A percentile compares a stretch with the other conserved stretches of the same genome.
Evolutionary conservation across 2,797 vertebrate species (phyloP).

Genomic region (Pagetopsis macropterus): DNA sequence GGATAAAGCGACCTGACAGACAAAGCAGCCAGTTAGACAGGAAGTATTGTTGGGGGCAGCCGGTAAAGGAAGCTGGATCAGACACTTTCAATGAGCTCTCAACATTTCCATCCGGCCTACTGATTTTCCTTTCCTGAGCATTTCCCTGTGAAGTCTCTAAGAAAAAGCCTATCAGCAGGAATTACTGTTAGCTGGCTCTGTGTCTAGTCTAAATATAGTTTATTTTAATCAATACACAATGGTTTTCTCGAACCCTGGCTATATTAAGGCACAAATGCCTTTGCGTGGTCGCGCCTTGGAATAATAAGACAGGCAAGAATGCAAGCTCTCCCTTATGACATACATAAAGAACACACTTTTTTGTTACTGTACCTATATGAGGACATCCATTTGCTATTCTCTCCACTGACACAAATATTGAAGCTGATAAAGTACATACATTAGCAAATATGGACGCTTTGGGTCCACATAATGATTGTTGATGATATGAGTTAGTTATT

Average conservation of each 20-base stretch:
- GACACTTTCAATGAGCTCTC: constrained; percentile 15
- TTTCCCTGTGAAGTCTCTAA: constrained; percentile 28
- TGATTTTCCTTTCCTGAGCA: constrained; percentile 44
- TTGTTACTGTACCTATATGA: neutral
- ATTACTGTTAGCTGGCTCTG: constrained; percentile 24
- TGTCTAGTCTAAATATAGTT: constrained; percentile 47
- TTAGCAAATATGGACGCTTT: neutral
- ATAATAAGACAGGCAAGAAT: neutral
- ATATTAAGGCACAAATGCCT: constrained; percentile 12
- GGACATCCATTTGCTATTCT: neutral
- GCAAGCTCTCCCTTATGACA: neutral
- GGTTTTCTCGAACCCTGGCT: constrained; percentile 8
- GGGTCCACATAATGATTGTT: neutral
- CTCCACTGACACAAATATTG: neutral
- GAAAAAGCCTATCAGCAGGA: constrained; percentile 9
- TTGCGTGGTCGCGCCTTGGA: neutral
- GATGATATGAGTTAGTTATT: neutral
- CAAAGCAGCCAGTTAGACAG: constrained; percentile 16
- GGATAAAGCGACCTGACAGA: constrained; percentile 9
- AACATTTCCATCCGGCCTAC: constrained; percentile 19
- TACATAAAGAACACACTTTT: neutral
- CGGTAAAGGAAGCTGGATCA: constrained; percentile 47
- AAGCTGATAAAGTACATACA: neutral
- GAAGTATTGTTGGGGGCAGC: constrained; percentile 41
- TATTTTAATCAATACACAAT: constrained; percentile 29